These are phyloP conservation scores for Pogonomyrmex barbatus DNA, from an alignment of 1,140 invertebrate genomes.

Conservation along the genomic window DNA sequence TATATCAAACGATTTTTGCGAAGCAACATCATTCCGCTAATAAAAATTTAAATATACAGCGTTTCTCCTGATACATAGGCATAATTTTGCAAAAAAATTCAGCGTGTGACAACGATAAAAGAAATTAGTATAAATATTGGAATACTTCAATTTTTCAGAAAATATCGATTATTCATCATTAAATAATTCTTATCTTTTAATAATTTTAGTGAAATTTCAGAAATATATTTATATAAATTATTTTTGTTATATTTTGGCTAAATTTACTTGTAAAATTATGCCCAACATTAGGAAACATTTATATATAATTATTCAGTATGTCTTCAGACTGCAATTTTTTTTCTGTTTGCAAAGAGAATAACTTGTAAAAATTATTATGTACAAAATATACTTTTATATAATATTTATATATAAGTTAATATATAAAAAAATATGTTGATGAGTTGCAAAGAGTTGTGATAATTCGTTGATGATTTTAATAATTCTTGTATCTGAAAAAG, in stretches of 20 bases:
- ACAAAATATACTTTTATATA: too few species aligned
- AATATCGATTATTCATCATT: neutral
- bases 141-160: too few species aligned
- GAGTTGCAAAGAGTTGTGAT: neutral
- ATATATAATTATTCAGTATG: constrained; percentile 20
- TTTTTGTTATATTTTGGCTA: neutral
- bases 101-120: neutral
- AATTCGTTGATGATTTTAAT: constrained; percentile 18
- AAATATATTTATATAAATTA: constrained; percentile 5
- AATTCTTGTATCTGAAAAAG: constrained; percentile 7
- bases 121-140: neutral
- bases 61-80: neutral
- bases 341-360: neutral
- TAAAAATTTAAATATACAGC: constrained; percentile 3
- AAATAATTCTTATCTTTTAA: neutral
- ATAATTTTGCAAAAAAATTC: constrained; percentile 7
- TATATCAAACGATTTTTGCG: neutral
- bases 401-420: too few species aligned
- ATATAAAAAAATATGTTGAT: neutral
- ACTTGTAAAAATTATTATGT: neutral
- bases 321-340: neutral
- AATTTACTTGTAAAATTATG: constrained; percentile 13
- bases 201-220: neutral
- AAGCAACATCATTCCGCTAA: neutral
- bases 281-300: neutral